These are phyloP conservation scores for Platynereis dumerilii DNA, from an alignment of 2,888 invertebrate genomes.

Conservation along the genomic window DNA sequence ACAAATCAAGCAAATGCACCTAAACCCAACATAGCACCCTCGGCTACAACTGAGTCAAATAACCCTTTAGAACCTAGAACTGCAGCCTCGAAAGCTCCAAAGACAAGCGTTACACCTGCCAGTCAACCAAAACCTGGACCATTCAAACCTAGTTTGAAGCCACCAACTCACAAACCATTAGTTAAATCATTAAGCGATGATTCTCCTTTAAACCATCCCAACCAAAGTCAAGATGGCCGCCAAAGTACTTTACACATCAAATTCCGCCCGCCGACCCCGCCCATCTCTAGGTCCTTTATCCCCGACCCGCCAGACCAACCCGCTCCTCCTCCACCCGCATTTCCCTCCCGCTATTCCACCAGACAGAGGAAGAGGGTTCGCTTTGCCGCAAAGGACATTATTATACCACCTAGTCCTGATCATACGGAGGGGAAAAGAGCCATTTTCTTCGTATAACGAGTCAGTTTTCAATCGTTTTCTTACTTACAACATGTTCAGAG, in stretches of 20 bases:
- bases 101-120: no score
- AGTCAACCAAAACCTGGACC: no score
- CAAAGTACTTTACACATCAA: background rate
- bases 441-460: background rate
- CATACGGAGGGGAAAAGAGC: slow-evolving; percentile 2
- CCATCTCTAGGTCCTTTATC: slow-evolving; percentile 17
- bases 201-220: slow-evolving; percentile 8
- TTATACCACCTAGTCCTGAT: slow-evolving; percentile 8
- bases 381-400: slow-evolving; percentile 19
- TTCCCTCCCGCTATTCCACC: background rate
- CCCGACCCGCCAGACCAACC: slow-evolving; percentile 19
- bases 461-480: no score
- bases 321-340: slow-evolving; percentile 20
- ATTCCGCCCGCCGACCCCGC: slow-evolving; percentile 24
- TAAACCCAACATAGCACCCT: no score
- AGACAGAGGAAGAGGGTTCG: slow-evolving; percentile 20
- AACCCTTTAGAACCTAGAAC: no score
- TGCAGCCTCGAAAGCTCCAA: no score
- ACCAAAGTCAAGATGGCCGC: background rate
- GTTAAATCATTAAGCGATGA: no score
- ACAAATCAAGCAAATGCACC: no score
- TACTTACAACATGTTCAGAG: no score
- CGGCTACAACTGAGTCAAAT: no score
- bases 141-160: no score
- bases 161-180: no score